Evolutionary conservation across 2,888 invertebrate species (phyloP).

Genomic region (Drosophila leonis): DNA sequence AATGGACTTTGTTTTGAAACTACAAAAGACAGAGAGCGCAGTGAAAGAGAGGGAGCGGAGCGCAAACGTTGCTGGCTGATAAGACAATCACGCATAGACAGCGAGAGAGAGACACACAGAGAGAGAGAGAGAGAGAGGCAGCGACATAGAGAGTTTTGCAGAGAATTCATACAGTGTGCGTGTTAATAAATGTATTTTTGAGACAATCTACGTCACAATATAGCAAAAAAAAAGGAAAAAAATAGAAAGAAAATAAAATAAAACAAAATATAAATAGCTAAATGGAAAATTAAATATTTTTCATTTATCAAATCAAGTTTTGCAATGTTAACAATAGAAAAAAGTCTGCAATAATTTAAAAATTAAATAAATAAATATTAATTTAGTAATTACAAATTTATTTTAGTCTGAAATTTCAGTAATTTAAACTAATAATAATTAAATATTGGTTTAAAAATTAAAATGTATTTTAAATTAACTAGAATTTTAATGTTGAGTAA

Average conservation of each 20-base stretch:
- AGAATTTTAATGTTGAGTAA: too few species aligned
- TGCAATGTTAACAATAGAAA: not conserved
- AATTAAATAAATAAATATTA: too few species aligned
- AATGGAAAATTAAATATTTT: not conserved
- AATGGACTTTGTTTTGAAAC: slow-evolving; percentile 76
- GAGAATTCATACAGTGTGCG: not conserved
- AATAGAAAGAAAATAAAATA: not conserved
- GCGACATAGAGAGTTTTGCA: not conserved
- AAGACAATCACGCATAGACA: slow-evolving; percentile 9
- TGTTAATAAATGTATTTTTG: slow-evolving; percentile 17
- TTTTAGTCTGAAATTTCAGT: too few species aligned
- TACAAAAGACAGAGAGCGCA: slow-evolving; percentile 31
- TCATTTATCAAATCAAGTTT: not conserved
- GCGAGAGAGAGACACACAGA: not conserved
- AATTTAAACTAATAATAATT: too few species aligned
- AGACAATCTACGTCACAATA: slow-evolving; percentile 9
- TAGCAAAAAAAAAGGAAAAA: not conserved
- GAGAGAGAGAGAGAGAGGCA: not conserved
- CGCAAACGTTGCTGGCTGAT: slow-evolving; percentile 5
- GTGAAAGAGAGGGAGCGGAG: not conserved
- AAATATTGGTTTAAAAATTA: too few species aligned
- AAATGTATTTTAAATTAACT: too few species aligned
- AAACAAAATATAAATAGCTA: not conserved
- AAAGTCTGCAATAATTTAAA: not conserved
- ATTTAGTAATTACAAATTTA: too few species aligned